phyloP scores from a whole-genome alignment of 2,113 vertebrate species.

The Stigmatopora nigra region DNA sequence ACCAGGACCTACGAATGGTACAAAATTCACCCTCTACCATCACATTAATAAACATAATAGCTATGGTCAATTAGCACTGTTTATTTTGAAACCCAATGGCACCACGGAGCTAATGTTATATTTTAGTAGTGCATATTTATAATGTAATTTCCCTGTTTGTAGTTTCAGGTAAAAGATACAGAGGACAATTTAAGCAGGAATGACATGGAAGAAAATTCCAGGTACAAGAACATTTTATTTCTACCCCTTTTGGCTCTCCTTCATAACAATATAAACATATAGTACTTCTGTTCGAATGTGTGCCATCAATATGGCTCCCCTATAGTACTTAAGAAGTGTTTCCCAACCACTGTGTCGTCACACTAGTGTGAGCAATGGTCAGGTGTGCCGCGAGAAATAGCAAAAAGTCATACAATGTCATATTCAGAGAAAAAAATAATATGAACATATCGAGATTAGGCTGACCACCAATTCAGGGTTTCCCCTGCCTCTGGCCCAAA shows the following conservation, averaged over 20 bases:
- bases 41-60: background rate
- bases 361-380: no score
- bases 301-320: no score
- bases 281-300: no score
- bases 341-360: no score
- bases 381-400: no score
- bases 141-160: background rate
- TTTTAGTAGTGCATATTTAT: background rate
- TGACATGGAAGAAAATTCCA: slow-evolving; percentile 33
- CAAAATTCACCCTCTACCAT: no score
- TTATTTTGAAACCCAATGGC: background rate
- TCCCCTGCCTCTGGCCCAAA: no score
- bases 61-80: background rate
- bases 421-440: no score
- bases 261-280: background rate
- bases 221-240: slow-evolving; percentile 26
- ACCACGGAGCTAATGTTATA: background rate
- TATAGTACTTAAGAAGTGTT: no score
- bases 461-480: no score
- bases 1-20: slow-evolving; percentile 17
- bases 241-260: background rate
- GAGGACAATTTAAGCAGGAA: slow-evolving; percentile 4
- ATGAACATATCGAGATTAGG: no score
- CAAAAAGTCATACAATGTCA: no score
- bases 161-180: slow-evolving; percentile 20